Base-by-base conservation (phyloP, 2,888 invertebrate genomes). In the Augiades crinisus region DNA sequence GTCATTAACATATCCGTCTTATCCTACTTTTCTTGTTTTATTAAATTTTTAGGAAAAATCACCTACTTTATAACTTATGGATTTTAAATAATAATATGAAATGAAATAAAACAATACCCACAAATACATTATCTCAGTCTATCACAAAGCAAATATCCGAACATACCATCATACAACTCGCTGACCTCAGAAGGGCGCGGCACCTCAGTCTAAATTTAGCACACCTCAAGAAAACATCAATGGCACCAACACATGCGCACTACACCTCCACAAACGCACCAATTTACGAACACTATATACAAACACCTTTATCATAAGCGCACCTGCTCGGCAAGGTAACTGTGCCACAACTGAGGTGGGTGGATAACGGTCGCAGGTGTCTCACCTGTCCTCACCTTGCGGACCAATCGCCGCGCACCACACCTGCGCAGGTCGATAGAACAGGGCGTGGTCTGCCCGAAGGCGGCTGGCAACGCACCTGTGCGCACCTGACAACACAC, bases 141-240 rank as follows among this genome's bases (percentile, higher is more conserved):
- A n/a, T n/a, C n/a, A n/a, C n/a, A n/a, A n/a, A n/a, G n/a, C n/a
- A n/a, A n/a, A n/a, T n/a, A n/a, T 19, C 3, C 3, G 6, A 33
- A 7, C 33, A 8, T 14, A 16, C 33, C 27, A n/a, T 17, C 43
- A 12, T 38, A 33, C 17, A 5, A 49, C 56, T 43, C 21, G 47
- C 41, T 62, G 77, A 77, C 75, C 76, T 75, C 40, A 30, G 12
- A 30, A 75, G 83, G 82, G 73, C 78, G 77, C 74, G 72, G 75
- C 81, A 82, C 83, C 85, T 79, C 68, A 58, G 61, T 70, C 86
- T 81, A 82, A 81, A 87, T 85, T 82, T 81, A 85, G 83, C 77
- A 70, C 85, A 86, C 88, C 88, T 88, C 87, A 86, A 85, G 85
- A 87, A 88, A 87, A 88, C 86, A 86, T 88, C 88, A 88, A 88